Conservation (phyloP, 2,888 invertebrate genomes). For the Acleris cristana region DNA sequence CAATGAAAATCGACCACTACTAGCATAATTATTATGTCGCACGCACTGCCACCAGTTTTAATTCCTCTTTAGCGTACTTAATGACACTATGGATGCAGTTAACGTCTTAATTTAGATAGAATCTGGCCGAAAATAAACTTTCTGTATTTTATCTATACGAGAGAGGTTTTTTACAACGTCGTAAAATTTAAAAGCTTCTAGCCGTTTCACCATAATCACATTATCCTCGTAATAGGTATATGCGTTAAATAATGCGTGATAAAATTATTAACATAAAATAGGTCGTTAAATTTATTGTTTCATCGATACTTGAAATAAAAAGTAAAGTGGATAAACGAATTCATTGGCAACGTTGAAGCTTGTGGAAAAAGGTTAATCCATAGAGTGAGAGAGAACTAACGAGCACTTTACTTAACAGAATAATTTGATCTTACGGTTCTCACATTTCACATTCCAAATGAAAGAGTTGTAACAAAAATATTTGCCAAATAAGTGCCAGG, state of each 20-base stretch:
- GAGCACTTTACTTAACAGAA: no score
- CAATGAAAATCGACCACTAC: no score
- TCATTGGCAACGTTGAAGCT: no score
- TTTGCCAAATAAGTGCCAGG: no score
- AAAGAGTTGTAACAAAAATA: no score
- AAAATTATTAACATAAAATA: neutral
- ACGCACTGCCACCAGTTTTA: no score
- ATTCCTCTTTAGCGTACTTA: constrained; percentile 16
- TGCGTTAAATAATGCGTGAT: neutral
- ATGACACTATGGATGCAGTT: neutral
- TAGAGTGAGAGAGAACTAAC: no score
- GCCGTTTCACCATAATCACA: neutral
- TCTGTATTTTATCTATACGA: constrained; percentile 7
- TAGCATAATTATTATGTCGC: no score
- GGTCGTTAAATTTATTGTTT: neutral
- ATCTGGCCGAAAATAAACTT: constrained; percentile 16
- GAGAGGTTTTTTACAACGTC: neutral
- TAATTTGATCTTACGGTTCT: no score
- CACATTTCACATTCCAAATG: no score
- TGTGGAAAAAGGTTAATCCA: no score
- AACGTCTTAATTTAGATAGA: constrained; percentile 22
- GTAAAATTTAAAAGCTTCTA: constrained; percentile 5
- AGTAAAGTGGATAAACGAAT: neutral
- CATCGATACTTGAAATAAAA: neutral
- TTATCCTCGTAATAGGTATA: constrained; percentile 1